These are phyloP conservation scores for Notothenia rossii DNA, from an alignment of 2,113 vertebrate genomes.

Conservation along the genomic window DNA sequence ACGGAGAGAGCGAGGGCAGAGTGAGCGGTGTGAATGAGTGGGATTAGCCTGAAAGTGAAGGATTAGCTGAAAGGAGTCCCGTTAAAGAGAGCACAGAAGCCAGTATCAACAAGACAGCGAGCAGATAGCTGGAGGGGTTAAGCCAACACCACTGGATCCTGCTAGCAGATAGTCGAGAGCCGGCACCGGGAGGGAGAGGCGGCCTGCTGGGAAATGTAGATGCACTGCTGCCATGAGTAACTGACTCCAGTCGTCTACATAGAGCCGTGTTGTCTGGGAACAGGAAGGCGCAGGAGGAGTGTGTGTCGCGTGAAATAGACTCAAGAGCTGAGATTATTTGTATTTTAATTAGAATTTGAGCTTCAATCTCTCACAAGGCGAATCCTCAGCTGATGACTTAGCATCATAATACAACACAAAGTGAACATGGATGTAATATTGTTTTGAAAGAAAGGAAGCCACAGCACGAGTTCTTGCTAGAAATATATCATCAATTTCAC, in stretches of 20 bases:
- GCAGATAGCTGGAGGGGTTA: conserved; percentile 59
- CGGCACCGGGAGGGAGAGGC: conserved; percentile 19
- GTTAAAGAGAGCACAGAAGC: conserved; percentile 42
- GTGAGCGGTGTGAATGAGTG: conserved; percentile 49
- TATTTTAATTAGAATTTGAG: neutral
- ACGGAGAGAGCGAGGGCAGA: conserved; percentile 3
- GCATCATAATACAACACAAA: neutral
- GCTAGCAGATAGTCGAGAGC: conserved; percentile 44
- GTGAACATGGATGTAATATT: conserved; percentile 4
- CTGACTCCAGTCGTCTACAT: conserved; percentile 16
- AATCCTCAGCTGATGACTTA: neutral
- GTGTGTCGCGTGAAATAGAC: neutral
- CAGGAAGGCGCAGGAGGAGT: neutral
- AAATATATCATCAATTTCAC: neutral
- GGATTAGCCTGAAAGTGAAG: conserved; percentile 66
- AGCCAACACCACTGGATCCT: conserved; percentile 48
- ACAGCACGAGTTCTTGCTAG: neutral
- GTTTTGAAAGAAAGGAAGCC: conserved; percentile 4
- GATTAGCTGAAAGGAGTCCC: conserved; percentile 68
- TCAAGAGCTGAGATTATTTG: neutral
- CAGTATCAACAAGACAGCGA: conserved; percentile 49
- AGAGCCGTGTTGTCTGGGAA: conserved; percentile 19
- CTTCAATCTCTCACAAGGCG: neutral
- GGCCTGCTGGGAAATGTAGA: conserved; percentile 34
- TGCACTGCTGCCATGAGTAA: conserved; percentile 24